phyloP scores from a whole-genome alignment of 2,888 invertebrate genomes.

The Aphrophora alni region DNA sequence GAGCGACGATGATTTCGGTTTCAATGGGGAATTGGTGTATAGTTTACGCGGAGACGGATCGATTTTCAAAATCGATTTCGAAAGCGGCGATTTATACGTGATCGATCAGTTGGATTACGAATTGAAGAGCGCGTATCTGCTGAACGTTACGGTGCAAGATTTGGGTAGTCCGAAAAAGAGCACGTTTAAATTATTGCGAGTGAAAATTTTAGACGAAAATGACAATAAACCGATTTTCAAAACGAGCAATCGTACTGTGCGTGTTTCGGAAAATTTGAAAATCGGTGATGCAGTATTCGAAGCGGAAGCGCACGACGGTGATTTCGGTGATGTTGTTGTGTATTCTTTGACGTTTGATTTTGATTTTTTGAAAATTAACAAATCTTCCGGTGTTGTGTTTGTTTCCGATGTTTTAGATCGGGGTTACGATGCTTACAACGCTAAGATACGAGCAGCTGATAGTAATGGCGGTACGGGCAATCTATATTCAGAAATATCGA shows the following conservation, averaged over 20 bases:
- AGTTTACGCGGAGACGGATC: slow-evolving; percentile 82
- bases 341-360: slow-evolving; percentile 77
- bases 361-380: slow-evolving; percentile 62
- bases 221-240: slow-evolving; percentile 90
- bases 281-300: slow-evolving; percentile 85
- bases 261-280: slow-evolving; percentile 82
- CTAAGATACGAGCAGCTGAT: background rate
- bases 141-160: slow-evolving; percentile 87
- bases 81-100: slow-evolving; percentile 82
- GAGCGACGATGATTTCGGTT: slow-evolving; percentile 85
- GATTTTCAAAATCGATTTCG: slow-evolving; percentile 84
- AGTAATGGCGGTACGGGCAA: background rate
- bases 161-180: slow-evolving; percentile 81
- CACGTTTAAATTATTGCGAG: slow-evolving; percentile 73
- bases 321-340: slow-evolving; percentile 75
- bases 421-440: background rate
- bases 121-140: slow-evolving; percentile 76
- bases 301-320: slow-evolving; percentile 82
- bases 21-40: slow-evolving; percentile 87
- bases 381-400: background rate
- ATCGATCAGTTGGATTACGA: slow-evolving; percentile 90
- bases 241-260: slow-evolving; percentile 78
- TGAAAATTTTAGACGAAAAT: slow-evolving; percentile 84
- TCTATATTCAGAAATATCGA: background rate
- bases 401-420: background rate